These are phyloP conservation scores for Podilymbus podiceps DNA, from an alignment of 2,113 vertebrate species.

Conservation along the genomic window DNA sequence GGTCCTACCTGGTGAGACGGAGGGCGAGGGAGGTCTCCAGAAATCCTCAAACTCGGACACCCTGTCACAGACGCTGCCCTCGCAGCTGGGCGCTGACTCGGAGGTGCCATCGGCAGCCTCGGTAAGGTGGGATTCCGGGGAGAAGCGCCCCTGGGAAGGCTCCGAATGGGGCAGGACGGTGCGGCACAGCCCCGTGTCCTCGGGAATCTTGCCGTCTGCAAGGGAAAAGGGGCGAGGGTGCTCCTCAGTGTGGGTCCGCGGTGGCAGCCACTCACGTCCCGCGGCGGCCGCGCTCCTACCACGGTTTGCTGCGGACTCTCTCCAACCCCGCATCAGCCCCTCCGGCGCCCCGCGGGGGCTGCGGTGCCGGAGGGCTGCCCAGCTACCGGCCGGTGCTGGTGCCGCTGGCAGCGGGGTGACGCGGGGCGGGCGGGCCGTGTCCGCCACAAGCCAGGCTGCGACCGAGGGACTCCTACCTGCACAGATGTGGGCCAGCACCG, in stretches of 20 bases:
- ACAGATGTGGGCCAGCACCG: conserved; percentile 79
- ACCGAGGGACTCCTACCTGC: conserved; percentile 78
- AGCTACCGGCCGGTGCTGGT: not conserved
- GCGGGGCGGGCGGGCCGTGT: not conserved
- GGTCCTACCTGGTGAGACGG: conserved; percentile 87
- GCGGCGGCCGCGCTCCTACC: not conserved
- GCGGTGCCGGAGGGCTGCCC: not conserved
- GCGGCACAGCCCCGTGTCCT: conserved; percentile 52
- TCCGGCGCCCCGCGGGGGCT: not conserved
- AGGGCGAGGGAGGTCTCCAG: conserved; percentile 96
- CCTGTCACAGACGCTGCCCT: conserved; percentile 79
- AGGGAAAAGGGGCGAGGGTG: not conserved
- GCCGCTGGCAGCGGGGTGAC: not conserved
- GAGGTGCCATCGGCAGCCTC: conserved; percentile 79
- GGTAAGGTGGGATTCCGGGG: conserved; percentile 76
- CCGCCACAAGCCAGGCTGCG: not conserved
- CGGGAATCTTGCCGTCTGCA: conserved; percentile 64
- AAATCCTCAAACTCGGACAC: conserved; percentile 88
- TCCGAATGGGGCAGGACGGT: conserved; percentile 8
- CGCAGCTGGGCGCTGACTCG: conserved; percentile 84
- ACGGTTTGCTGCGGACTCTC: not conserved
- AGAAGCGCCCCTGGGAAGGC: conserved; percentile 69
- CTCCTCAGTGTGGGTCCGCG: not conserved
- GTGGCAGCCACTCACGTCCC: not conserved
- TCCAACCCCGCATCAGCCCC: not conserved